phyloP scores from a whole-genome alignment of 2,797 vertebrate species.

The Sitta carolinensis region DNA sequence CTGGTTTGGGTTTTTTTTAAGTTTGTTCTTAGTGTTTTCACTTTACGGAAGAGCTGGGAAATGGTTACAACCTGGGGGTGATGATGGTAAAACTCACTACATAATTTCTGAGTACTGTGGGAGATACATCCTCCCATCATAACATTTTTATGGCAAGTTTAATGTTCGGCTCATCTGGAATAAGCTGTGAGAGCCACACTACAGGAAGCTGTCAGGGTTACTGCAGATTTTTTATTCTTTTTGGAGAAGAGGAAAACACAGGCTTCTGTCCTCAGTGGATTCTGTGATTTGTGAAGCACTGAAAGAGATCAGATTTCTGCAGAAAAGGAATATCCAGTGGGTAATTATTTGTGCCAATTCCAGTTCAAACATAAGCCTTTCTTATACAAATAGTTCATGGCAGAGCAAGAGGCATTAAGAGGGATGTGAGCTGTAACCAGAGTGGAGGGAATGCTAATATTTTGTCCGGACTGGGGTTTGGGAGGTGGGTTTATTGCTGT shows the following conservation, averaged over 20 bases:
- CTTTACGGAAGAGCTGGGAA: background rate
- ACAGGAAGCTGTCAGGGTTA: slow-evolving; percentile 59
- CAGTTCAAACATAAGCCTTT: slow-evolving; percentile 64
- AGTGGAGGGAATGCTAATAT: slow-evolving; percentile 27
- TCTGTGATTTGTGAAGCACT: slow-evolving; percentile 59
- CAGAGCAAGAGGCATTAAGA: slow-evolving; percentile 29
- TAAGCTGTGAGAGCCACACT: slow-evolving; percentile 24
- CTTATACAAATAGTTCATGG: slow-evolving; percentile 46
- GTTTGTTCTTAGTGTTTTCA: background rate
- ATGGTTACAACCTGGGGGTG: background rate
- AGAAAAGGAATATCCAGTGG: slow-evolving; percentile 60
- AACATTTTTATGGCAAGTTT: slow-evolving; percentile 68
- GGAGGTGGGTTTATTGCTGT: slow-evolving; percentile 46
- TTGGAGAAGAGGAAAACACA: slow-evolving; percentile 59
- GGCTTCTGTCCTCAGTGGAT: slow-evolving; percentile 39
- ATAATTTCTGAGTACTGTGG: slow-evolving; percentile 43
- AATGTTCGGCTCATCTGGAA: slow-evolving; percentile 50
- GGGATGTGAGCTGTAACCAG: slow-evolving; percentile 34
- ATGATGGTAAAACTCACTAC: background rate
- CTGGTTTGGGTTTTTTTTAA: background rate
- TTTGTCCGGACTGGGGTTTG: slow-evolving; percentile 40
- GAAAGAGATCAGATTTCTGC: slow-evolving; percentile 60
- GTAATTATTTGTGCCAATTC: slow-evolving; percentile 61
- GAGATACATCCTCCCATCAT: slow-evolving; percentile 53
- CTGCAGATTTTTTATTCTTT: slow-evolving; percentile 61